phyloP scores from a whole-genome alignment of 2,113 vertebrate species.

The Atractosteus spatula region DNA sequence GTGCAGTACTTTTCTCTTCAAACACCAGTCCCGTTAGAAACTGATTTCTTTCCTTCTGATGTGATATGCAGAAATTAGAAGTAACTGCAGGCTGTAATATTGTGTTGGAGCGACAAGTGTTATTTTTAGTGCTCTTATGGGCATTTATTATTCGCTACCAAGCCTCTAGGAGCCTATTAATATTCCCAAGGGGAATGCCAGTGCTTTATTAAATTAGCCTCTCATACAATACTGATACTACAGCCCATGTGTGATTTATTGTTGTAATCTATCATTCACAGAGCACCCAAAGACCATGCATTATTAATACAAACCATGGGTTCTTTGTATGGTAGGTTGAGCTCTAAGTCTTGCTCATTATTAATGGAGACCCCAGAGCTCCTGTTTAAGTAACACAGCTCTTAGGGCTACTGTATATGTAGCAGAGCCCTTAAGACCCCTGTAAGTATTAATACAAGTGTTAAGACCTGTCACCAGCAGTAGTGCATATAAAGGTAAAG shows the following conservation, averaged over 20 bases:
- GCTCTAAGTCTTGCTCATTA: slow-evolving; percentile 27
- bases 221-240: slow-evolving; percentile 25
- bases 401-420: slow-evolving; percentile 32
- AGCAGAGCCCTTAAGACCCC: slow-evolving; percentile 29
- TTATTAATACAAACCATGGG: slow-evolving; percentile 52
- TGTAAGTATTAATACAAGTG: slow-evolving; percentile 25
- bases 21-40: too few relatives aligned
- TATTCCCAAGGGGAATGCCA: slow-evolving; percentile 32
- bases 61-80: too few relatives aligned
- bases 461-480: slow-evolving; percentile 20
- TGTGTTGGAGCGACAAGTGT: too few relatives aligned
- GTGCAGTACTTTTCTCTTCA: too few relatives aligned
- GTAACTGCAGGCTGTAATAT: too few relatives aligned
- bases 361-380: slow-evolving; percentile 40
- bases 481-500: neutral
- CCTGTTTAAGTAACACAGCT: slow-evolving; percentile 26
- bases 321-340: slow-evolving; percentile 28
- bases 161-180: slow-evolving; percentile 38
- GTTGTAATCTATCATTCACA: slow-evolving; percentile 63
- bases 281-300: slow-evolving; percentile 41
- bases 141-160: slow-evolving; percentile 33
- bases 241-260: slow-evolving; percentile 51
- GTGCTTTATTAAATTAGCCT: slow-evolving; percentile 41
- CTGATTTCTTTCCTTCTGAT: too few relatives aligned
- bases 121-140: neutral